Evolutionary conservation across 2,113 vertebrate species (phyloP), one percentile per base, ranked within the genome.

Genomic region (Rhabdomys dilectus): DNA sequence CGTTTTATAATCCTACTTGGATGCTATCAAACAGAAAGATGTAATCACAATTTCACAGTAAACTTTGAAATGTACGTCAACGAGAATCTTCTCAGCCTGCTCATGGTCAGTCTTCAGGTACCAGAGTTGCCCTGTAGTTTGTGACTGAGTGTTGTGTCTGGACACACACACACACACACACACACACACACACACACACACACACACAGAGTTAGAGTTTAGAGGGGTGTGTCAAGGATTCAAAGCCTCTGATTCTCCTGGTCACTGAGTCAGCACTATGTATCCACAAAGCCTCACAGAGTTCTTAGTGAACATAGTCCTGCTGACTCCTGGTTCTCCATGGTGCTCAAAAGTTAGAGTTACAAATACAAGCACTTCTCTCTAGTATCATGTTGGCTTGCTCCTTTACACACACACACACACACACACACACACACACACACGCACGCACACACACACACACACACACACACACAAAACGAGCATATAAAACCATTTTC

Each of bases 11-110:
- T 64, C 9, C 64, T 81, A 88, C 9, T 60, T 13, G 82, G 13
- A 60, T 26, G 80, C 7, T 77, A 64, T 75, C 22, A 77, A 56
- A 87, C 68, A 56, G 26, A 29, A 93, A 66, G 17, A 85, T 73
- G 42, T 24, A 90, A 88, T 34, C 75, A 68, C 34, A 26, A 81
- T 95, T 92, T 97, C 13, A 1, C 91, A 26, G 85, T 77, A 89
- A 94, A 82, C 70, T 95, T 76, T 89, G 17, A 95, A 77, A 81
- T 72, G 76, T 64, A 48, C 62, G 4, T 48, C 19, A 68, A 80
- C 31, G 26, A 73, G 64, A 31, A 1, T 88, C 42, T 70, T 13
- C 11, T 53, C 29, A 22, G 48, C 19, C 51, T 80, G 26, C 13
- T 76, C 9, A 29, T 26, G 29, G 3, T 92, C 31, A 64, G 58